Conservation (phyloP, 2,888 invertebrate species). For the Andrena haemorrhoa region DNA sequence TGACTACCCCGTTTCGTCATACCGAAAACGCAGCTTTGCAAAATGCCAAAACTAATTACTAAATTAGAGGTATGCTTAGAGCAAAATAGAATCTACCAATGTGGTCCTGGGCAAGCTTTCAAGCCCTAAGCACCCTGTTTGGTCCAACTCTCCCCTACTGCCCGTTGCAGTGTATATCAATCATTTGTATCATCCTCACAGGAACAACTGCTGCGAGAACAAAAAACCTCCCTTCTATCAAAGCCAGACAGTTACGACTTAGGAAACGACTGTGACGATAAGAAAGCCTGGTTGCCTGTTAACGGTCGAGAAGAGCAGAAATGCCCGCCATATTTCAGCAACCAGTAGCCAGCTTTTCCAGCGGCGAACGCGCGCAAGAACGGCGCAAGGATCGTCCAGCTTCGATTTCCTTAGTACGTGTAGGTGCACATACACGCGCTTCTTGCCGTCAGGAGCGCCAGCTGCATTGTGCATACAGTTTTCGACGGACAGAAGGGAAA, state of each 20-base stretch:
- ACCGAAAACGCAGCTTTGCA: too few species aligned
- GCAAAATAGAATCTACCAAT: too few species aligned
- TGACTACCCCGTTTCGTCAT: too few species aligned
- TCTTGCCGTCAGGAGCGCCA: conserved; percentile 23
- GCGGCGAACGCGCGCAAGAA: conserved; percentile 9
- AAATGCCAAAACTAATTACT: too few species aligned
- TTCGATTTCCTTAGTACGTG: background rate
- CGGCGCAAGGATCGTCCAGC: background rate
- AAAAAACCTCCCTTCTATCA: background rate
- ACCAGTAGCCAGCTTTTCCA: background rate
- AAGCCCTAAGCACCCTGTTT: too few species aligned
- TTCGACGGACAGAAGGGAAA: conserved; percentile 49
- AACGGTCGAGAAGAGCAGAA: background rate
- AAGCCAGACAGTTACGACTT: background rate
- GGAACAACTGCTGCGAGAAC: background rate
- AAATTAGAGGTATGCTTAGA: too few species aligned
- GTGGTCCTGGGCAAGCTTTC: too few species aligned
- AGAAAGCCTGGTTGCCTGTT: background rate
- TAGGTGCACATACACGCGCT: background rate
- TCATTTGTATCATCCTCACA: background rate
- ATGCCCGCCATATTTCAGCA: background rate
- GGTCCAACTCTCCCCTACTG: too few species aligned
- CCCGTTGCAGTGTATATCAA: too few species aligned
- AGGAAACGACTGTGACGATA: background rate
- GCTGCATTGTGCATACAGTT: conserved; percentile 33